Evolutionary conservation across 2,797 vertebrate species (phyloP).

Genomic region (Somateria mollissima): DNA sequence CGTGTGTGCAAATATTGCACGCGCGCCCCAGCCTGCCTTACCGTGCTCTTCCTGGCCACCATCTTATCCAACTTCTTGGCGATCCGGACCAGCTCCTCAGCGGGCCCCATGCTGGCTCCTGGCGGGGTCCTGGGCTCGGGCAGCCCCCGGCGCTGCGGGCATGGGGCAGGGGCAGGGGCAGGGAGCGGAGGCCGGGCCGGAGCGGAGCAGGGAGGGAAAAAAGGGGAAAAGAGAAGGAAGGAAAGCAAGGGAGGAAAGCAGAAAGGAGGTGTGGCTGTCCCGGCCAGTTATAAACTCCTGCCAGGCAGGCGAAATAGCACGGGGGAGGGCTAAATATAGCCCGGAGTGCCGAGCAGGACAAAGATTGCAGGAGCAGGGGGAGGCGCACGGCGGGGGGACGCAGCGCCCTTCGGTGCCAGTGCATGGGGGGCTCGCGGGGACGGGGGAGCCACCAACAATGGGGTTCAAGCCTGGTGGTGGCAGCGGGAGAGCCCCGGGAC

Average conservation of each 20-base stretch:
- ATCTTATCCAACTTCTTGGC: constrained; percentile 96
- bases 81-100: constrained; percentile 91
- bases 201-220: not conserved
- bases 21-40: constrained; percentile 71
- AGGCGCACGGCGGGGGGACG: not conserved
- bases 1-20: not conserved
- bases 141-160: not conserved
- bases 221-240: not conserved
- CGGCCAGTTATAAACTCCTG: constrained; percentile 37
- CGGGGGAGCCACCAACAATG: rapidly evolving
- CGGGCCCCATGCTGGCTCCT: constrained; percentile 82
- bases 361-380: not conserved
- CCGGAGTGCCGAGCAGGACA: constrained; percentile 34
- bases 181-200: not conserved
- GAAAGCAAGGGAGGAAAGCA: constrained; percentile 2
- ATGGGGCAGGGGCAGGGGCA: not conserved
- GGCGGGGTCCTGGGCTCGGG: rapidly evolving
- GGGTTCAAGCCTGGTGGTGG: rapidly evolving
- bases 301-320: constrained; percentile 48
- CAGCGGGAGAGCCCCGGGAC: rapidly evolving
- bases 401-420: rapidly evolving
- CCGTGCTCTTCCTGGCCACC: constrained; percentile 94
- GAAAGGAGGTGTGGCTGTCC: constrained; percentile 59
- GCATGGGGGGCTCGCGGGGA: not conserved
- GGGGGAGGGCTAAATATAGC: constrained; percentile 77